phyloP scores from a whole-genome alignment of 2,113 vertebrate genomes.

The Ctenodactylus gundi region DNA sequence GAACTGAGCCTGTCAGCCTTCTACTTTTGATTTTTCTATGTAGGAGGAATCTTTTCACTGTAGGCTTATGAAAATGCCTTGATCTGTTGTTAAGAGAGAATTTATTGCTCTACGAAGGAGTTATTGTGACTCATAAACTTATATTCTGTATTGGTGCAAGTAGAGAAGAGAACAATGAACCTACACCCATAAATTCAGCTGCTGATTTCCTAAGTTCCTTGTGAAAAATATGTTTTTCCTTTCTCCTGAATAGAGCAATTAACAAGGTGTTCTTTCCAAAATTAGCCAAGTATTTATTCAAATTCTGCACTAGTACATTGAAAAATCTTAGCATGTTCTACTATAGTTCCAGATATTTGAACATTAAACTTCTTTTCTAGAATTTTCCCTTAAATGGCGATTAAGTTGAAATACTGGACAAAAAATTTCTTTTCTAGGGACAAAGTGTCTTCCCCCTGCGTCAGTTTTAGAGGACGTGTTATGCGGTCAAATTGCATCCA shows the following conservation, averaged over 20 bases:
- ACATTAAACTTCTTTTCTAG: neutral
- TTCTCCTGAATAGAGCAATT: neutral
- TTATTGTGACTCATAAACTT: conserved; percentile 52
- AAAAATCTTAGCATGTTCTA: neutral
- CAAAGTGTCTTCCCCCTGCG: neutral
- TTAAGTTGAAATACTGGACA: neutral
- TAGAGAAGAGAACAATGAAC: conserved; percentile 26
- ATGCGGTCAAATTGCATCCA: neutral
- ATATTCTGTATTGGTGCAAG: neutral
- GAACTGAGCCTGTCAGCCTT: conserved; percentile 40
- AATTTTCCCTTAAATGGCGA: neutral
- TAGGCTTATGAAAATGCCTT: conserved; percentile 1
- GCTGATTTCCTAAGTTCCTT: conserved; percentile 48
- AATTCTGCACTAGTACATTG: neutral
- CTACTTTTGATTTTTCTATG: conserved; percentile 50
- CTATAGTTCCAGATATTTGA: neutral
- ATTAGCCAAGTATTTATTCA: neutral
- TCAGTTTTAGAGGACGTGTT: neutral
- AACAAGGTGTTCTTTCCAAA: conserved; percentile 12
- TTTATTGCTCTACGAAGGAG: conserved; percentile 36
- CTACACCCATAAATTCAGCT: neutral
- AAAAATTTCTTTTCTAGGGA: neutral
- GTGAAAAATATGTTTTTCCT: neutral
- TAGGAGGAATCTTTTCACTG: conserved; percentile 46
- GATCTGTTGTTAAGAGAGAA: conserved; percentile 50